A percentile compares a stretch with the other conserved stretches of the same genome.
These are phyloP conservation scores for Spilarctia lutea DNA, from an alignment of 2,888 invertebrate genomes.

Conservation along the genomic window DNA sequence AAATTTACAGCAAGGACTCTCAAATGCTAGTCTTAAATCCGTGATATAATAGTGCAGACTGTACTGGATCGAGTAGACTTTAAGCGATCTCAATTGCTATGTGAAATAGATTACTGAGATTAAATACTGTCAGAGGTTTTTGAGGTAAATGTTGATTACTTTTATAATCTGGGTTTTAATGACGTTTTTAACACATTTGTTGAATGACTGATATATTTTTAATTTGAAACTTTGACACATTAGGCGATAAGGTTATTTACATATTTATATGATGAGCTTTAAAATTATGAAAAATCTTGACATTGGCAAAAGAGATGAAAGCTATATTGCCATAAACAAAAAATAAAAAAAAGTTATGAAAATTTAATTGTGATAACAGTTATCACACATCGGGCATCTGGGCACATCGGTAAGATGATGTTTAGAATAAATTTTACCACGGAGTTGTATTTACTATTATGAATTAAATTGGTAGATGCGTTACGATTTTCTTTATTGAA, in stretches of 20 bases:
- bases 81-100: neutral
- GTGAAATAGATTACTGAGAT: neutral
- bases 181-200: neutral
- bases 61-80: neutral
- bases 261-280: too few species aligned
- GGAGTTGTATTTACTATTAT: neutral
- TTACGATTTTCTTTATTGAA: neutral
- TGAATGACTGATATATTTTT: neutral
- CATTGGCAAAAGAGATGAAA: too few species aligned
- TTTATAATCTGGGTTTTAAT: neutral
- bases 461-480: too few species aligned
- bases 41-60: constrained; percentile 4
- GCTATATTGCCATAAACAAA: too few species aligned
- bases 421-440: neutral
- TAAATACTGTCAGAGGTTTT: neutral
- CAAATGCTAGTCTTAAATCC: constrained; percentile 7
- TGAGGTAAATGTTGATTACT: neutral
- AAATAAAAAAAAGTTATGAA: too few species aligned
- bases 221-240: neutral
- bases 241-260: too few species aligned
- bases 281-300: too few species aligned
- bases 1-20: constrained; percentile 12
- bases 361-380: neutral
- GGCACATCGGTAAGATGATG: neutral
- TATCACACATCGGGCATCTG: too few species aligned